Base-by-base conservation (phyloP, 64 coral and sea anemone genomes). In the Dendrophyllia cribrosa region DNA sequence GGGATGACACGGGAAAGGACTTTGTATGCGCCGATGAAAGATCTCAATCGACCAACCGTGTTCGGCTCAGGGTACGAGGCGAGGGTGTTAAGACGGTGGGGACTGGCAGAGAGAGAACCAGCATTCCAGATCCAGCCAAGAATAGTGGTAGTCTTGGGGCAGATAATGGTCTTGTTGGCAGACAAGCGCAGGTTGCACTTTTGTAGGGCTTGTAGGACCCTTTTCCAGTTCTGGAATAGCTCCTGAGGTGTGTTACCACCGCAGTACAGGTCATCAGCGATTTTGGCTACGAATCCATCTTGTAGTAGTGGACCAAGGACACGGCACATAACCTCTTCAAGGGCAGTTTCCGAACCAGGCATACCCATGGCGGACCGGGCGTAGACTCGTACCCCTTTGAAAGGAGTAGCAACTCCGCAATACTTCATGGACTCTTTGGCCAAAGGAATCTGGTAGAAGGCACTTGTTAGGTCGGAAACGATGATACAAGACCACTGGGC, bases 241-340 rank as follows among this genome's bases (percentile, higher is more conserved):
- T 66, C 81, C 15, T 61, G 48, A 14, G 58, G 55, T 16, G 79
- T 83, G 20, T 61, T 83, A 7, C 20, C 49, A 7, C 70, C 26
- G 26, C 85, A 87, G 47, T 87, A 87, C 26, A 87, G 63, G 43
- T 73, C 85, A 53, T 87, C 66, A 58, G 85, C 85, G 5, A 71
- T 70, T 68, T 87, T 87, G 20, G 49, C 70, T 1, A 53, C 48
- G n/a, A 50, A 70, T 22, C 67, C 85, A 1, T 87, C 85, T 21
- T 17, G 45, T 17, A 87, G 66, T 20, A 23, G 6, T 21, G 65
- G 26, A 2, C 85, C 85, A 3, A 87, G 85, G 24, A 87, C 85
- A 9, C 24, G 85, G 66, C 66, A 87, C 85, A 72, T 87, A 24
- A 87, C 60, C 61, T 86, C 9, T 23, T 66, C 85, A 12, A 83